Percentiles rank a stretch among this genome's conserved stretches.
Conservation (phyloP, 2,888 invertebrate species). For the Sympetrum striolatum region DNA sequence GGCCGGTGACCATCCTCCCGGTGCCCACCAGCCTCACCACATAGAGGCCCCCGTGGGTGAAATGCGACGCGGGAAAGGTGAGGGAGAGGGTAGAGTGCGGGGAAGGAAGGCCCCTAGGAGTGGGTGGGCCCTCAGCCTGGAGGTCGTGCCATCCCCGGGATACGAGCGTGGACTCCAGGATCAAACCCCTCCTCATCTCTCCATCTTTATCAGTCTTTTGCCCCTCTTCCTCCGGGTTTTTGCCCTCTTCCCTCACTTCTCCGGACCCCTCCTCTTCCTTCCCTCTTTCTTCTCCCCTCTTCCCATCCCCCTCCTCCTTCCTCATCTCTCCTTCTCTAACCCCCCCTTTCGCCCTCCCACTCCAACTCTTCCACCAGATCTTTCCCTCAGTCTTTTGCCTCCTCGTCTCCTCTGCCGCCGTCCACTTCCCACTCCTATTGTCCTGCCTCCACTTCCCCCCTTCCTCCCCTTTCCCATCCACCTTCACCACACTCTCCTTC, state of each 20-base stretch:
- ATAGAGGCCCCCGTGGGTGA: conserved; percentile 74
- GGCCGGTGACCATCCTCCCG: background rate
- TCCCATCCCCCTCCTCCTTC: background rate
- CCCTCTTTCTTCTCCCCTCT: background rate
- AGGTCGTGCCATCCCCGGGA: conserved; percentile 8
- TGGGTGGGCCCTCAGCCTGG: background rate
- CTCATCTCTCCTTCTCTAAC: background rate
- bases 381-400: background rate
- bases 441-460: background rate
- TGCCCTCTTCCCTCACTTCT: background rate
- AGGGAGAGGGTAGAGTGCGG: conserved; percentile 57
- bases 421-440: background rate
- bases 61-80: conserved; percentile 74
- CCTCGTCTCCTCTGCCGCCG: background rate
- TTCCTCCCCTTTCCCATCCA: background rate
- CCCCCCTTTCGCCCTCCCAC: background rate
- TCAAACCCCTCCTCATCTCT: background rate
- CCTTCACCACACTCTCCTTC: background rate
- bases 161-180: conserved; percentile 12
- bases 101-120: background rate
- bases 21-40: conserved; percentile 60
- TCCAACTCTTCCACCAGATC: conserved; percentile 22
- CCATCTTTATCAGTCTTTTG: background rate
- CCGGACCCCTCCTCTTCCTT: background rate
- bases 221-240: background rate